Evolutionary conservation across 1,140 invertebrate species (phyloP).

Genomic region (Panonychus citri): DNA sequence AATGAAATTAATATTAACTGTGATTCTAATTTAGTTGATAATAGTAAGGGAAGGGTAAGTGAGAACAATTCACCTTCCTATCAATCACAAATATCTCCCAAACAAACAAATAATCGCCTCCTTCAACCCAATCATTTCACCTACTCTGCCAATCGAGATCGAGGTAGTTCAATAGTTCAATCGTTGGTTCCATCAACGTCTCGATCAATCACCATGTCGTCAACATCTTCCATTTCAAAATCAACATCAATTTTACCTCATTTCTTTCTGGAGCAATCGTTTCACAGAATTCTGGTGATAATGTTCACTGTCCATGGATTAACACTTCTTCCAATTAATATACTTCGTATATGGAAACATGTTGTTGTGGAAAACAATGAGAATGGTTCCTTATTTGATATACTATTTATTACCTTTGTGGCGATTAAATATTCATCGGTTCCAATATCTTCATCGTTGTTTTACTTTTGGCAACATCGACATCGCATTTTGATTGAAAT

Average conservation of each 20-base stretch:
- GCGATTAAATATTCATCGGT: not conserved
- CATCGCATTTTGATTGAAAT: too few species aligned
- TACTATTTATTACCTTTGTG: constrained; percentile 39
- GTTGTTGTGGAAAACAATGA: constrained; percentile 41
- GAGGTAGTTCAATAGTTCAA: not conserved
- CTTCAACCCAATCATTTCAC: not conserved
- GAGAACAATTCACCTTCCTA: too few species aligned
- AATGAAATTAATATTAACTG: not conserved
- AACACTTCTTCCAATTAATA: constrained; percentile 39
- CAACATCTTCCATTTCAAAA: too few species aligned
- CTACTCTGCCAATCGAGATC: not conserved
- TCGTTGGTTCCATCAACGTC: not conserved
- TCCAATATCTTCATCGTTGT: too few species aligned
- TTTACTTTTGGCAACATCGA: too few species aligned
- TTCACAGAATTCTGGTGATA: constrained; percentile 37
- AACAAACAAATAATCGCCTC: too few species aligned
- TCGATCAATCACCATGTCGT: not conserved
- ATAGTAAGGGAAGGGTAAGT: too few species aligned
- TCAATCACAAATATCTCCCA: not conserved
- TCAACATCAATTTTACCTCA: not conserved
- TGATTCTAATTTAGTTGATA: not conserved
- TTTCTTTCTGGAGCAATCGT: constrained; percentile 33
- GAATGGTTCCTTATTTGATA: constrained; percentile 39
- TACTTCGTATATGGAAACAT: constrained; percentile 37
- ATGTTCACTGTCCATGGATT: constrained; percentile 40